Evolutionary conservation across 2,113 vertebrate genomes (phyloP).

Genomic region (Pluvianellus socialis): DNA sequence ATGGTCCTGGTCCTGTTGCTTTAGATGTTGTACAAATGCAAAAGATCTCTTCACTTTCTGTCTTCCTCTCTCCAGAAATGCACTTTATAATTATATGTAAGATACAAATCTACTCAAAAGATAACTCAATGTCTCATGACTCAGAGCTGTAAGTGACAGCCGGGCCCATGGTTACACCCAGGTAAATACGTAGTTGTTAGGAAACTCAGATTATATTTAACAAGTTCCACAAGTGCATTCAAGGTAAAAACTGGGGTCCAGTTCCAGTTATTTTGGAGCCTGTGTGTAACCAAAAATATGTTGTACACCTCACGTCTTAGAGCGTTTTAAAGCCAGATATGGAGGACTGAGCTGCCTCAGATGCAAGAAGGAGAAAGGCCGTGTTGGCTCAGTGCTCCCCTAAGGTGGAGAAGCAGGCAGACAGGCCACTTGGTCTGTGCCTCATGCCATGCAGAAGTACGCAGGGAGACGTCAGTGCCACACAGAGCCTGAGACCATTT

Average conservation of each 20-base stretch:
- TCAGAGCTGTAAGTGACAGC: not conserved
- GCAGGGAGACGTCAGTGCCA: not conserved
- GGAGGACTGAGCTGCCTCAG: not conserved
- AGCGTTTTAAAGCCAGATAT: not conserved
- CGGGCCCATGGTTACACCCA: not conserved
- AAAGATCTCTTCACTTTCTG: not conserved
- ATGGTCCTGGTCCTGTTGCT: fast-evolving
- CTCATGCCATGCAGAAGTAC: not conserved
- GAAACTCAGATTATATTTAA: not conserved
- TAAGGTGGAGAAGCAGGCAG: not conserved
- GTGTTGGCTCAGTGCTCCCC: not conserved
- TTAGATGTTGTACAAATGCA: not conserved
- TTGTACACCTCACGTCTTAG: not conserved
- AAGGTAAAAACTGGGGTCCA: not conserved
- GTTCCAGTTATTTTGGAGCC: not conserved
- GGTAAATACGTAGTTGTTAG: not conserved
- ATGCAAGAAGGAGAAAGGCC: not conserved
- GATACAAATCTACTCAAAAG: not conserved
- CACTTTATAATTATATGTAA: not conserved
- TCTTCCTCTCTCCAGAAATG: not conserved
- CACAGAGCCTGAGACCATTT: not conserved
- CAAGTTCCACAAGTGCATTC: not conserved
- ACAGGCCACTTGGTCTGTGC: not conserved
- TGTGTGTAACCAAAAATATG: not conserved
- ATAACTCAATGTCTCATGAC: fast-evolving